Evolutionary conservation across 1,140 invertebrate species (phyloP), one percentile per base, ranked within the genome.

Genomic region (Euura saliciscinereae): DNA sequence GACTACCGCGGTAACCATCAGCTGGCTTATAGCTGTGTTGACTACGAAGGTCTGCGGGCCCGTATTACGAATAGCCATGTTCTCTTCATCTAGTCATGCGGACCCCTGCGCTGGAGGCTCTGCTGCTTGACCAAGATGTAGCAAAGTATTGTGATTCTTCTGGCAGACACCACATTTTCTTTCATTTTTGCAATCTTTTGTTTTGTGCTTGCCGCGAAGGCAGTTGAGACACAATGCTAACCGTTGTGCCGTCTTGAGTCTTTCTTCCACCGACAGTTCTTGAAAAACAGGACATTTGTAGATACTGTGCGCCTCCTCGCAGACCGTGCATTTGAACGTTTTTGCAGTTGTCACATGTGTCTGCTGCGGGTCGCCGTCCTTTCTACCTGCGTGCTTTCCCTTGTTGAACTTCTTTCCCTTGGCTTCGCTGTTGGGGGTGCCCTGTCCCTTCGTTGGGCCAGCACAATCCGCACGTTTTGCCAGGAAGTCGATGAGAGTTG

Each of bases 31-130:
- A 51, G 43, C 28, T 65, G 13, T 28, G 51, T 66, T 65, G 4
- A 69, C 65, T 43, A 5, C 28, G 45, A 46, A 8, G n/a, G 2
- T 44, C 43, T 5, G n/a, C 43, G 68, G 3, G 44, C 43, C 65
- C 70, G 67, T 10, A 59, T 69, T 66, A 71, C 71, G 11, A 72
- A 75, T 70, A 70, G n/a, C 2, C 7, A 11, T 68, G 65, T 5
- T 43, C 68, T 73, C 46, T 65, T 71, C 45, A 66, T 69, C 11
- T 71, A 43, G 44, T 46, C 71, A 51, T 75, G 74, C 64, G 43
- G 8, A 8, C 66, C 66, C 7, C 64, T 44, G 6, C 51, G 70
- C 66, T 65, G 51, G 5, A 42, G 2, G 8, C 13, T 42, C 45
- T 51, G 44, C 5, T 65, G 65, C 11, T 65, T 13, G 42, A 42